Evolutionary conservation across 2,113 vertebrate species (phyloP).

Genomic region (Corythoichthys intestinalis): DNA sequence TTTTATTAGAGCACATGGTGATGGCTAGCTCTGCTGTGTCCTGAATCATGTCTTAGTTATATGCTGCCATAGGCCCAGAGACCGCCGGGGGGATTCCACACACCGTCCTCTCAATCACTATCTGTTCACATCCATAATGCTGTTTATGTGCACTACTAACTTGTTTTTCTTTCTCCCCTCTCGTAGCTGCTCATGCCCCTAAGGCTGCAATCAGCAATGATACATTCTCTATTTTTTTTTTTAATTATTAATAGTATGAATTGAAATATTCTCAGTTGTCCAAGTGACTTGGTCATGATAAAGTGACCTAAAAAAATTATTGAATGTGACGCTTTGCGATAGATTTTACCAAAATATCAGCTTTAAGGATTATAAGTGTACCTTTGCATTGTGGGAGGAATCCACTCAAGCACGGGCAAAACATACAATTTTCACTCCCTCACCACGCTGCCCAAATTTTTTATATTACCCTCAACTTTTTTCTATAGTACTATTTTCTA

Average conservation of each 20-base stretch:
- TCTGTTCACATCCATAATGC: constrained; percentile 4
- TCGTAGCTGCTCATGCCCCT: background rate
- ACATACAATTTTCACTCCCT: too few species aligned
- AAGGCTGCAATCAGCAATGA: background rate
- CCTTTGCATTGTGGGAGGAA: too few species aligned
- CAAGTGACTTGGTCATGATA: background rate
- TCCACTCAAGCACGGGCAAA: too few species aligned
- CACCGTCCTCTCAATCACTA: background rate
- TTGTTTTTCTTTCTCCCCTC: background rate
- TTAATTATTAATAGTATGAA: background rate
- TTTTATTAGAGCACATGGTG: background rate
- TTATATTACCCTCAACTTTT: too few species aligned
- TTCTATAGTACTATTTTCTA: too few species aligned
- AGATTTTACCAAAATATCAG: too few species aligned
- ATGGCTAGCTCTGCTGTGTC: background rate
- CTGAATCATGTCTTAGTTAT: constrained; percentile 3
- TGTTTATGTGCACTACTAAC: background rate
- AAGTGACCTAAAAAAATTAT: too few species aligned
- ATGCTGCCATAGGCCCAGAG: background rate
- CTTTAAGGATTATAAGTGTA: too few species aligned
- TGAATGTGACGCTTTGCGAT: too few species aligned
- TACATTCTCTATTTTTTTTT: background rate
- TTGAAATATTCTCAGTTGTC: background rate
- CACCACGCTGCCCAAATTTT: too few species aligned
- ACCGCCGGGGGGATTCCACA: background rate